Evolutionary conservation across 2,888 invertebrate genomes (phyloP), one percentile per base, ranked within the genome.

Genomic region (Ormyrus rosae): DNA sequence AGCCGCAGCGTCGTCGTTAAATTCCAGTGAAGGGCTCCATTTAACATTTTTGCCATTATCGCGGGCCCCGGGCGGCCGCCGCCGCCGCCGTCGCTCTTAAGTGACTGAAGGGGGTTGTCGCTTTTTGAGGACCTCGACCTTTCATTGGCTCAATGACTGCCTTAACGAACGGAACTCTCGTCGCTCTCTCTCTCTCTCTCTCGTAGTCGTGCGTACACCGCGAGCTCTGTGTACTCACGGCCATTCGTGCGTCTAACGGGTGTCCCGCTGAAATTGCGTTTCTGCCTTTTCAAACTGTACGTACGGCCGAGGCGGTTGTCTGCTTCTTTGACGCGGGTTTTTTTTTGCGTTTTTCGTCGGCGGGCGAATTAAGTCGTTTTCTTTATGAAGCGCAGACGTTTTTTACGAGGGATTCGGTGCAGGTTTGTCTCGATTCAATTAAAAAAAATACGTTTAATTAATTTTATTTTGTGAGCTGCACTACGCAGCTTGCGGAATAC

Each of bases 61-160:
- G 51, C 68, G 74, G 67, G 61, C 50, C 55, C 63, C 61, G 76
- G 34, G 75, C 56, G 50, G 65, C 63, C 45, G 50, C 10, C 61
- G 58, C 63, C 70, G 45, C 34, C 55, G 58, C 60, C 50, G 60
- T 48, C 60, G 48, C 67, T 76, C 65, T 82, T 80, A 81, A 81
- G 78, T 81, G 78, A 75, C 68, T 81, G 61, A 71, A 78, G 75
- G 71, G 75, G 75, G 81, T 76, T 82, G 79, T 73, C 80, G 82
- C 79, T 82, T 73, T 80, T 80, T 80, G 79, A 82, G 82, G 82
- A 82, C 82, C 82, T 80, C 82, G 82, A 82, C 82, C 82, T 82
- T 82, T 82, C 82, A 82, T 82, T 82, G 82, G 82, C 82, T 82
- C 82, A 82, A 82, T 82, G 82, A 82, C 82, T 82, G 82, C 65